Base-by-base conservation (phyloP, 37 sponge, comb jelly and placozoan genomes). In the Halichondria panicea region DNA sequence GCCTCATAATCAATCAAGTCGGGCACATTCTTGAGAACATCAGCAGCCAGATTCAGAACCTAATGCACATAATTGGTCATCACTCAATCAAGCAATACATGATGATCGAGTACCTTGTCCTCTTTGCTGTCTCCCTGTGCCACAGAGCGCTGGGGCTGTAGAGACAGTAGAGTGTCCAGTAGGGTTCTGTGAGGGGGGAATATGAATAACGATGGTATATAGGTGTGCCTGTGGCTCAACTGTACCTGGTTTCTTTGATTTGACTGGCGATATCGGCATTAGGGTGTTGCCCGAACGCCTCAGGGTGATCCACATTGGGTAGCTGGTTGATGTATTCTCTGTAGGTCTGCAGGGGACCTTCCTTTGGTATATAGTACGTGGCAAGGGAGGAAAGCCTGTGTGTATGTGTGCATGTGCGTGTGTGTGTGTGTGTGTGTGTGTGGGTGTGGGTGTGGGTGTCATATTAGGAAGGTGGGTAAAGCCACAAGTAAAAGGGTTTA, bases 221-320 rank as follows among this genome's bases (percentile, higher is more conserved):
- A 12, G 27, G 60, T 58, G 7, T 58, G 15, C 24, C 60, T n/a
- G n/a, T 6, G 12, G 60, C 15, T 25, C n/a, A 7, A 21, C 8
- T 58, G 9, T 25, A 93, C 93, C 93, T 78, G n/a, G 99, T 99
- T 68, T 99, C 99, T 55, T 87, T 90, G 72, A 99, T 99, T 82
- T 99, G 99, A 43, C 94, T 93, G 68, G 99, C 93, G 60, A 99
- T 99, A 71, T 99, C 99, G 30, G 99, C 99, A 76, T 99, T 99
- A 75, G 96, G 82, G 78, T 99, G 99, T 77, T 99, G 99, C 11
- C 99, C 99, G 68, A 99, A 99, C 0, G 94, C 99, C 54, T 95
- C 99, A 43, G 99, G 99, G 56, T 91, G 90, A 71, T 99, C 99
- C 65, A 88, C 84, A 68, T 55, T 81, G 9, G 99, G 99, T 44